Evolutionary conservation across 2,888 invertebrate genomes (phyloP).

Genomic region (Ceraclea dissimilis): DNA sequence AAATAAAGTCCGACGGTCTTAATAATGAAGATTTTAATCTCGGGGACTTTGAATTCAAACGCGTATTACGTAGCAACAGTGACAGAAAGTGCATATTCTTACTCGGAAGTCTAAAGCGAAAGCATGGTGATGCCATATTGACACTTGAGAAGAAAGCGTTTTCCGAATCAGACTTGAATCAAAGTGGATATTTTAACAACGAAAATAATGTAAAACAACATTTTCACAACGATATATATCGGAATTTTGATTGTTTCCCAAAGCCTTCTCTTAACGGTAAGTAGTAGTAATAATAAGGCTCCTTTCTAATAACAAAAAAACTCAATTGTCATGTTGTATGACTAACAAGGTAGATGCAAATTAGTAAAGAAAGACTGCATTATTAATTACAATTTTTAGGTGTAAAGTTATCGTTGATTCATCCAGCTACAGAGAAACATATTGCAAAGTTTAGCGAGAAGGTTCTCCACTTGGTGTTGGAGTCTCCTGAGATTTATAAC

Average conservation of each 20-base stretch:
- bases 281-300: constrained; percentile 28
- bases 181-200: constrained; percentile 53
- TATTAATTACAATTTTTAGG: constrained; percentile 46
- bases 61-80: constrained; percentile 64
- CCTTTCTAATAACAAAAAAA: not conserved
- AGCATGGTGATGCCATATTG: constrained; percentile 59
- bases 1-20: not conserved
- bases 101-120: constrained; percentile 58
- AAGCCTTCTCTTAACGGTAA: constrained; percentile 56
- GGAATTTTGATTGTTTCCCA: constrained; percentile 68
- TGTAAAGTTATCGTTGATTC: constrained; percentile 82
- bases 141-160: constrained; percentile 79
- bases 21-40: constrained; percentile 40
- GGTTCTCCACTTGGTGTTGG: constrained; percentile 66
- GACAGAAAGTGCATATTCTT: constrained; percentile 64
- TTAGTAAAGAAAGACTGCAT: no score
- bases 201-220: constrained; percentile 53
- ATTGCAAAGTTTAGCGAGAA: constrained; percentile 78
- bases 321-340: not conserved
- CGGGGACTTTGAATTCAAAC: constrained; percentile 57
- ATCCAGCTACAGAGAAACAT: constrained; percentile 90
- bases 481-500: constrained; percentile 77
- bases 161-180: constrained; percentile 52
- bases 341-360: no score
- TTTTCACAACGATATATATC: constrained; percentile 80